phyloP scores from a whole-genome alignment of 35 echinoderm and acorn worm species.

The Heliocidaris erythrogramma region DNA sequence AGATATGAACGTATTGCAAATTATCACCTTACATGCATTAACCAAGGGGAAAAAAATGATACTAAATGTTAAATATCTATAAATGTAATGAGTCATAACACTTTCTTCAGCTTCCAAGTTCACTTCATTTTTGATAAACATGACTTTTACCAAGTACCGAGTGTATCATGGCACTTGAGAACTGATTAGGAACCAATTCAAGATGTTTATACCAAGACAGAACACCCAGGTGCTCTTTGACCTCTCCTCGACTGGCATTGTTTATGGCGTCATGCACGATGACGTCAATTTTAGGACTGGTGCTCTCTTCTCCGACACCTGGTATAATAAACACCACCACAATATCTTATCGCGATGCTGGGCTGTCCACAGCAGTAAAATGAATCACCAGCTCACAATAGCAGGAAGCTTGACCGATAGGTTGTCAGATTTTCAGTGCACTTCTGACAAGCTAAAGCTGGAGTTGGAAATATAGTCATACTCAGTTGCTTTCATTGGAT shows the following conservation, averaged over 20 bases:
- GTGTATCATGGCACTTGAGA: background rate
- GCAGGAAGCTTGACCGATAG: constrained; percentile 8
- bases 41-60: no score
- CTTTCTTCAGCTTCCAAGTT: background rate
- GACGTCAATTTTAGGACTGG: background rate
- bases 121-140: background rate
- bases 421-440: background rate
- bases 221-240: background rate
- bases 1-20: background rate
- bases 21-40: no score
- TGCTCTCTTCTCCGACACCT: background rate
- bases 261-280: background rate
- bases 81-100: no score
- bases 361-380: background rate
- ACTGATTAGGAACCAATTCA: background rate
- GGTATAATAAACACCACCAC: background rate
- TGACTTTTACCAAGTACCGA: background rate
- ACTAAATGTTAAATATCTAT: no score
- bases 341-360: background rate
- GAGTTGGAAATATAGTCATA: no score
- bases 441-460: no score
- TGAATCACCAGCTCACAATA: background rate
- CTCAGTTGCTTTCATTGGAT: no score
- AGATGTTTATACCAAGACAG: background rate
- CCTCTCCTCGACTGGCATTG: background rate